A percentile compares a stretch with the other conserved stretches of the same genome.
Evolutionary conservation across 2,113 vertebrate genomes (phyloP).

Genomic region (Carlito syrichta): DNA sequence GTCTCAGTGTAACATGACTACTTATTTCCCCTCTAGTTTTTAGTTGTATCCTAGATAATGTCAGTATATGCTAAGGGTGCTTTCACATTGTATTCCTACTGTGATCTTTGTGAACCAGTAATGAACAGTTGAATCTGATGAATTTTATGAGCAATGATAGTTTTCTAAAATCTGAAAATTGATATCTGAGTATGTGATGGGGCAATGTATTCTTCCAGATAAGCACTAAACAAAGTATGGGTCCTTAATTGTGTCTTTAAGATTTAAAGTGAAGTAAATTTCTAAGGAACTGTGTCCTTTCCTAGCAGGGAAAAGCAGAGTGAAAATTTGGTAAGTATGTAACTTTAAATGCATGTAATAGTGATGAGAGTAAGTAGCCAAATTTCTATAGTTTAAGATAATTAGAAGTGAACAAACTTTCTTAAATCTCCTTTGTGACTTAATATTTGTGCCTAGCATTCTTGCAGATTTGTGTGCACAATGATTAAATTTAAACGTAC

Average conservation of each 20-base stretch:
- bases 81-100: neutral
- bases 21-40: neutral
- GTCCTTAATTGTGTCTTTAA: constrained; percentile 63
- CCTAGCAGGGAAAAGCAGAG: constrained; percentile 67
- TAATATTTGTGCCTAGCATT: neutral
- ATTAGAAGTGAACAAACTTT: constrained; percentile 18
- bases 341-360: constrained; percentile 68
- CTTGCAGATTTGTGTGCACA: constrained; percentile 39
- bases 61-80: neutral
- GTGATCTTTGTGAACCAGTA: constrained; percentile 12
- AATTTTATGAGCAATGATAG: constrained; percentile 2
- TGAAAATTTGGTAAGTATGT: constrained; percentile 75
- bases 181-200: constrained; percentile 40
- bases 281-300: constrained; percentile 69
- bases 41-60: neutral
- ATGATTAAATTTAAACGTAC: constrained; percentile 62
- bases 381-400: neutral
- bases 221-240: constrained; percentile 56
- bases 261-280: constrained; percentile 69
- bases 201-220: constrained; percentile 58
- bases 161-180: constrained; percentile 48
- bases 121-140: neutral
- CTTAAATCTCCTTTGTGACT: neutral
- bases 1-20: neutral
- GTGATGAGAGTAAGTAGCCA: constrained; percentile 18